A percentile compares a stretch with the other conserved stretches of the same genome.
Evolutionary conservation across 1,140 invertebrate genomes (phyloP).

Genomic region (Temnothorax curvispinosus): DNA sequence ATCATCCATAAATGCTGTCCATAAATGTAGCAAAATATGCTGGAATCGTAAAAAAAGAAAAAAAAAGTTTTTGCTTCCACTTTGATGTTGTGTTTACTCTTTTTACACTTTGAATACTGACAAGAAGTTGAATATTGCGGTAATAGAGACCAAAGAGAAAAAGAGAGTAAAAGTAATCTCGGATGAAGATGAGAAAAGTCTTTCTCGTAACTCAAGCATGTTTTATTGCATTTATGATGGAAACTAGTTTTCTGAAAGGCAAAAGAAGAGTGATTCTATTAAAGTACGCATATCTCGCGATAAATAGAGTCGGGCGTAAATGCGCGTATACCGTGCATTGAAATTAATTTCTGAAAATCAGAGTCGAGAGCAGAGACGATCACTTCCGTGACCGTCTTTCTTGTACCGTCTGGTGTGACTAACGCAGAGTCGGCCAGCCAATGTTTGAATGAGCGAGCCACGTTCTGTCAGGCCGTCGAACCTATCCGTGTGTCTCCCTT

Average conservation of each 20-base stretch:
- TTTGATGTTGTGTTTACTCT: conserved; percentile 22
- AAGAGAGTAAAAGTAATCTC: conserved; percentile 42
- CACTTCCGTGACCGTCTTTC: conserved; percentile 43
- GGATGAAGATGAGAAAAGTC: conserved; percentile 4
- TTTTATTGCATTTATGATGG: conserved; percentile 13
- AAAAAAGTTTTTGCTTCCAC: conserved; percentile 18
- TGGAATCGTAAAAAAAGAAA: not conserved
- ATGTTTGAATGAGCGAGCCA: conserved; percentile 68
- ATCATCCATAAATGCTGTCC: conserved; percentile 30
- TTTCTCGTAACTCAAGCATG: not conserved
- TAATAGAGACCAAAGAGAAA: conserved; percentile 11
- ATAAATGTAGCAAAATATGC: conserved; percentile 29
- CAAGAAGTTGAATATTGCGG: conserved; percentile 24
- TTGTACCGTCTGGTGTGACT: conserved; percentile 43
- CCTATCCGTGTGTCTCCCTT: conserved; percentile 59
- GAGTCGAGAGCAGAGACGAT: not conserved
- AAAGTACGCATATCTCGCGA: not conserved
- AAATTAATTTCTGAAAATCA: conserved; percentile 56
- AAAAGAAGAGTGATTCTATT: conserved; percentile 27
- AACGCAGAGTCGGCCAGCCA: conserved; percentile 32
- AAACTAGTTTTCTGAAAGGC: not conserved
- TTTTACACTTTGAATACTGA: not conserved
- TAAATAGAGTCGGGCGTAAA: conserved; percentile 16
- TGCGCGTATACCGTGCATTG: not conserved
- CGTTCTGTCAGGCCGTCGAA: conserved; percentile 70